Percentiles rank a stretch among this genome's conserved stretches.
These are phyloP conservation scores for Cepphus grylle DNA, from an alignment of 2,113 vertebrate species.

Conservation along the genomic window DNA sequence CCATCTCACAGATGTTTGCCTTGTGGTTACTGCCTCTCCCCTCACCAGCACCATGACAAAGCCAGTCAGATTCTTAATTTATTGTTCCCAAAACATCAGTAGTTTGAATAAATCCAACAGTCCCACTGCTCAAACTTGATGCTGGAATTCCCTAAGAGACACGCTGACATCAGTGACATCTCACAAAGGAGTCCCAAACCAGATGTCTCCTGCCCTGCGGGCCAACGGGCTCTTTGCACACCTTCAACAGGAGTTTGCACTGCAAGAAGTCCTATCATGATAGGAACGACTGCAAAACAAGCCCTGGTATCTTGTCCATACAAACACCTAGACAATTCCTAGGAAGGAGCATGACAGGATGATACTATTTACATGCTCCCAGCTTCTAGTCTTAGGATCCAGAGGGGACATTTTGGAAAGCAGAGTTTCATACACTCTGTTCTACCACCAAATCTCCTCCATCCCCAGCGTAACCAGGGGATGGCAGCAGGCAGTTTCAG, in stretches of 20 bases:
- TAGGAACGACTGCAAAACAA: background rate
- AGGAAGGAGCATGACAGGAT: background rate
- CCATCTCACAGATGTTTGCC: background rate
- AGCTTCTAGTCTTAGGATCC: background rate
- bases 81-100: background rate
- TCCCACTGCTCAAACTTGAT: background rate
- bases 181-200: background rate
- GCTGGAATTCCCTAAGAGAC: background rate
- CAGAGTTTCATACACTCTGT: rapidly evolving
- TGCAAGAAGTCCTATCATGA: rapidly evolving
- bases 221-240: background rate
- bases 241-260: background rate
- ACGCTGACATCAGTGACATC: background rate
- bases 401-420: background rate
- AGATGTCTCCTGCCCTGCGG: background rate
- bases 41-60: background rate
- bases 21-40: background rate
- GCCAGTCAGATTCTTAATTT: background rate
- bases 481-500: background rate
- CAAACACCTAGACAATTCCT: background rate
- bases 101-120: background rate
- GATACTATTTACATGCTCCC: background rate
- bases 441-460: background rate
- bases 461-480: background rate
- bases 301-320: background rate